Evolutionary conservation across 2,797 vertebrate genomes (phyloP), one percentile per base, ranked within the genome.

Genomic region (Botia almorhae): DNA sequence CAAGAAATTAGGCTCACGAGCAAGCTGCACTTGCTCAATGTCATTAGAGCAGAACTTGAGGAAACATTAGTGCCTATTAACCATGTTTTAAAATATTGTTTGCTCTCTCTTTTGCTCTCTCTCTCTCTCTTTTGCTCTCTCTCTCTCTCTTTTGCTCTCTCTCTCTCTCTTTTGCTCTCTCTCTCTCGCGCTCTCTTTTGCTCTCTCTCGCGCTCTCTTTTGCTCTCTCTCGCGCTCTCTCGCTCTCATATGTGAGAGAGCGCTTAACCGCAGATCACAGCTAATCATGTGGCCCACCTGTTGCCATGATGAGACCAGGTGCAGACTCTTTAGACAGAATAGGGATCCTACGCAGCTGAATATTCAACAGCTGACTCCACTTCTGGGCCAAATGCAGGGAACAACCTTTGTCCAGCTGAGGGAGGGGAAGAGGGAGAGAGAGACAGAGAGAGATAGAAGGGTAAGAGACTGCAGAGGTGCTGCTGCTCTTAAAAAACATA

Each of bases 281-380:
- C 14, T 13, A 16, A 51, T 80, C 55, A 58, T 26, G 4, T 14
- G 12, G 85, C 68, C 69, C 88, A 99, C 98, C 98, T 0, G 97
- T 98, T 81, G 98, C 97, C 51, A 99, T 93, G 87, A 99, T 96
- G 86, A 99, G 93, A 33, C 98, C 98, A 0, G 98, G 98, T 0
- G 98, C 96, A 0, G 98, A 99, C 87, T 98, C 97, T 91, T 98
- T 99, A 88, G 97, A 97, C 51, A 99, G 88, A 78, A 99, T 97
- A 82, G 97, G 96, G 93, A 97, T 96, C 84, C 97, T 93, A 11
- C 97, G 95, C 58, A 97, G 93, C 92, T 98, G 97, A 89, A 98
- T 96, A 87, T 96, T 98, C 71, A 98, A 93, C 82, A 99, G 92
- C 90, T 98, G 97, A 89, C 96, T 98, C 90, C 97, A 97, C 39